phyloP scores from a whole-genome alignment of 2,888 invertebrate genomes.

The Drosophila flavopinicola region DNA sequence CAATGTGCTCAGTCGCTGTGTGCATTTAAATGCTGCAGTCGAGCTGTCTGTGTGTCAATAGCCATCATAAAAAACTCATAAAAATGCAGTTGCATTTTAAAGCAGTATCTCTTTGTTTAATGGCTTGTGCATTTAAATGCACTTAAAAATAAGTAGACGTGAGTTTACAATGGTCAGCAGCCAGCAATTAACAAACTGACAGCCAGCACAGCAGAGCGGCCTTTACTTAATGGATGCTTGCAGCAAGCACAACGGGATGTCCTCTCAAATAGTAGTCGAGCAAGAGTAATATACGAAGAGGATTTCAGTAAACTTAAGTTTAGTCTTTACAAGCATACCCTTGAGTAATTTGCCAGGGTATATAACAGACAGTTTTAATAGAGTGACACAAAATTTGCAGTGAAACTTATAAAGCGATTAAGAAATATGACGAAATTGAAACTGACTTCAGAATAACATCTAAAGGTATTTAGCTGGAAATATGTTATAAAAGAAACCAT shows the following conservation, averaged over 20 bases:
- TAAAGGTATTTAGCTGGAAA: no score
- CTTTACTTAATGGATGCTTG: neutral
- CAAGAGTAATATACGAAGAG: no score
- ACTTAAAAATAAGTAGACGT: slow-evolving; percentile 44
- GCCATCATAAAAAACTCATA: slow-evolving; percentile 43
- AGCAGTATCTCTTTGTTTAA: slow-evolving; percentile 50
- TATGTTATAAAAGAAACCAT: no score
- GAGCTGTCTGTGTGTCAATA: slow-evolving; percentile 35
- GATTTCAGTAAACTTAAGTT: no score
- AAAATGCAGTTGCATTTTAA: slow-evolving; percentile 50
- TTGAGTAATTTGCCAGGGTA: no score
- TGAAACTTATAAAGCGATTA: neutral
- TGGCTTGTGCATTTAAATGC: slow-evolving; percentile 60
- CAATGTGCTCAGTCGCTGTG: slow-evolving; percentile 27
- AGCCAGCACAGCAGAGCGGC: slow-evolving; percentile 2
- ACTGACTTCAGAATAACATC: no score
- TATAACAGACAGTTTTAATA: no score
- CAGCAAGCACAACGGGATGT: neutral
- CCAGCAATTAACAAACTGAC: slow-evolving; percentile 32
- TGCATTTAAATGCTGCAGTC: slow-evolving; percentile 35
- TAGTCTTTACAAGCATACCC: no score
- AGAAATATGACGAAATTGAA: neutral
- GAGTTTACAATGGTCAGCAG: slow-evolving; percentile 18
- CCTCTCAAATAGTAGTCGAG: neutral
- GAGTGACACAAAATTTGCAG: no score